These are phyloP conservation scores for Manduca sexta DNA, from an alignment of 1,140 invertebrate genomes.

Conservation along the genomic window DNA sequence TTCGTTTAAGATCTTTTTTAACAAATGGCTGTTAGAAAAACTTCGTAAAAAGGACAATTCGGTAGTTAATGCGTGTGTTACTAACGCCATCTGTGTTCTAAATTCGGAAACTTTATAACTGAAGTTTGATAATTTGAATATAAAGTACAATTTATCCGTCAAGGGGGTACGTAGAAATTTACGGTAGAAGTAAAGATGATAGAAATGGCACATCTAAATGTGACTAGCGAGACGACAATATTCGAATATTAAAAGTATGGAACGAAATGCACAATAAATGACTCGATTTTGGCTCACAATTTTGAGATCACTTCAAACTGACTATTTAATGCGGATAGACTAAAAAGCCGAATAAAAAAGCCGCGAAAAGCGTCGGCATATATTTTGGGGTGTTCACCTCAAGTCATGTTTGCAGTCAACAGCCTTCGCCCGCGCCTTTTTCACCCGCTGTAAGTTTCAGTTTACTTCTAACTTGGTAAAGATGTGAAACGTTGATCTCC, in stretches of 20 bases:
- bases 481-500: slow-evolving; percentile 6
- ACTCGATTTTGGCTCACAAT: slow-evolving; percentile 48
- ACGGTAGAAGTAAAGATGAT: neutral
- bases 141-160: neutral
- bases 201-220: slow-evolving; percentile 33
- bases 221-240: slow-evolving; percentile 24
- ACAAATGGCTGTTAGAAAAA: too few species aligned
- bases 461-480: too few species aligned
- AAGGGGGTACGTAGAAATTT: too few species aligned
- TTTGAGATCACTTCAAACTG: slow-evolving; percentile 52
- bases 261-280: slow-evolving; percentile 34
- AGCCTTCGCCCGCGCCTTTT: slow-evolving; percentile 3
- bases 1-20: too few species aligned
- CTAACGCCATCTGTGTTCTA: too few species aligned
- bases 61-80: too few species aligned
- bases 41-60: too few species aligned
- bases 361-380: neutral
- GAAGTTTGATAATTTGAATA: neutral
- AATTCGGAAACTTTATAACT: too few species aligned
- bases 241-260: slow-evolving; percentile 24
- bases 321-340: slow-evolving; percentile 11
- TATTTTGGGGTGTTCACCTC: slow-evolving; percentile 5
- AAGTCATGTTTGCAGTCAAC: neutral
- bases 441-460: neutral
- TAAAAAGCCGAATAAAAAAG: neutral